A percentile compares a stretch with the other conserved stretches of the same genome.
phyloP scores from a whole-genome alignment of 2,888 invertebrate species.

The Lasius platythorax region DNA sequence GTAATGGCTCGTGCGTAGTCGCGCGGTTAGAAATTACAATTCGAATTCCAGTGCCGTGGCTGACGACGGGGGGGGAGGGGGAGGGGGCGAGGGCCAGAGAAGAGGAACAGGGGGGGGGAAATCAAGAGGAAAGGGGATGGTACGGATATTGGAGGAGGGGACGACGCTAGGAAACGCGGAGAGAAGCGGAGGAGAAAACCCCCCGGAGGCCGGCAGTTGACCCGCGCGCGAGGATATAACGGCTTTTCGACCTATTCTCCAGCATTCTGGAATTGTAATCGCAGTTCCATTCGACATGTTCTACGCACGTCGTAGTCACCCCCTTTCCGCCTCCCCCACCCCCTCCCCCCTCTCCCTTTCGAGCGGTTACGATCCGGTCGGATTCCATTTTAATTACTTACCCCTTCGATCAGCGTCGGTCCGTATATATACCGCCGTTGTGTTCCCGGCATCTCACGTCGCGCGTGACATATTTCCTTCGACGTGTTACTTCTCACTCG shows the following conservation, averaged over 20 bases:
- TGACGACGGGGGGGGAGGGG: constrained; percentile 38
- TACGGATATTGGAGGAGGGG: constrained; percentile 57
- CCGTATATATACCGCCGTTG: not conserved
- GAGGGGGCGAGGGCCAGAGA: constrained; percentile 1
- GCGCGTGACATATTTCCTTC: constrained; percentile 6
- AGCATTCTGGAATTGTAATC: constrained; percentile 83
- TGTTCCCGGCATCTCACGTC: constrained; percentile 27
- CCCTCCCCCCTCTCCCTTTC: not conserved
- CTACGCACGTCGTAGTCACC: constrained; percentile 55
- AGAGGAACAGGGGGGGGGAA: constrained; percentile 34
- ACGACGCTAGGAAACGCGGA: constrained; percentile 26
- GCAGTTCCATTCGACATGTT: constrained; percentile 75
- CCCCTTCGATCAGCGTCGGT: constrained; percentile 60
- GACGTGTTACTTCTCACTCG: constrained; percentile 24
- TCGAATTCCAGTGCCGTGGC: constrained; percentile 81
- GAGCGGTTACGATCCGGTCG: constrained; percentile 59
- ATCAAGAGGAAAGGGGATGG: constrained; percentile 31
- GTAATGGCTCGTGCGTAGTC: constrained; percentile 80
- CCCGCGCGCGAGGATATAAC: constrained; percentile 67
- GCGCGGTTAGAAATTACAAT: constrained; percentile 84
- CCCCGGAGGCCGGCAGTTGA: constrained; percentile 65
- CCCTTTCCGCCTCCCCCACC: constrained; percentile 2
- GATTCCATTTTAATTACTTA: constrained; percentile 84
- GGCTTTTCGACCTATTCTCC: constrained; percentile 77
- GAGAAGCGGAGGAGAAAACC: constrained; percentile 42